These are phyloP conservation scores for Phrynocephalus versicolor DNA, from an alignment of 2,113 vertebrate genomes.

Conservation along the genomic window DNA sequence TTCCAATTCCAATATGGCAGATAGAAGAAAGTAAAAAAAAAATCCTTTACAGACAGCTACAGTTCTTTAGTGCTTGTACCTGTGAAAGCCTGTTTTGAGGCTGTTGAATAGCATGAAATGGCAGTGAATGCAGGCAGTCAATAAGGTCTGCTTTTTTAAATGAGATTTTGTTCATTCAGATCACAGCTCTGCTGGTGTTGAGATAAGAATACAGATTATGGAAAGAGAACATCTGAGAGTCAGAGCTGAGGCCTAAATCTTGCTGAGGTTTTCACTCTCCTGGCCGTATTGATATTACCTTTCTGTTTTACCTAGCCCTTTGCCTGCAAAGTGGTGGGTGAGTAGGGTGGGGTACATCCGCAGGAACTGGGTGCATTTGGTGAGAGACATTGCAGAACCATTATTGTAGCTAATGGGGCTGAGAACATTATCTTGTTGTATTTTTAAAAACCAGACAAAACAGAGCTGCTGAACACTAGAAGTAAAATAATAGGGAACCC, in stretches of 20 bases:
- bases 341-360: background rate
- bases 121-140: conserved; percentile 74
- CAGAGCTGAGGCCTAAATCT: conserved; percentile 71
- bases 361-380: conserved; percentile 15
- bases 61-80: conserved; percentile 2
- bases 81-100: conserved; percentile 61
- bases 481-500: conserved; percentile 40
- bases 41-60: background rate
- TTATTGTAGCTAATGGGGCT: conserved; percentile 27
- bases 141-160: conserved; percentile 89
- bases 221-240: conserved; percentile 70
- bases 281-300: conserved; percentile 34
- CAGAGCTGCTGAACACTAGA: background rate
- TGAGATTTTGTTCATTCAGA: conserved; percentile 91
- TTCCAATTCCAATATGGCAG: background rate
- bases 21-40: background rate
- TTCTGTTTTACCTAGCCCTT: background rate
- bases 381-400: conserved; percentile 21
- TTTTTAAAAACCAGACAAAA: conserved; percentile 47
- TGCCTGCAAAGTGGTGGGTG: conserved; percentile 8
- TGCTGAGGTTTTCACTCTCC: conserved; percentile 68
- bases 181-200: conserved; percentile 77
- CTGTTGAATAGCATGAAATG: conserved; percentile 67
- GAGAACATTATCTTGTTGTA: conserved; percentile 19
- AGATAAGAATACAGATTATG: conserved; percentile 81